A percentile compares a stretch with the other conserved stretches of the same genome.
phyloP scores from a whole-genome alignment of 2,888 invertebrate genomes.

The Pterobdella sp. region DNA sequence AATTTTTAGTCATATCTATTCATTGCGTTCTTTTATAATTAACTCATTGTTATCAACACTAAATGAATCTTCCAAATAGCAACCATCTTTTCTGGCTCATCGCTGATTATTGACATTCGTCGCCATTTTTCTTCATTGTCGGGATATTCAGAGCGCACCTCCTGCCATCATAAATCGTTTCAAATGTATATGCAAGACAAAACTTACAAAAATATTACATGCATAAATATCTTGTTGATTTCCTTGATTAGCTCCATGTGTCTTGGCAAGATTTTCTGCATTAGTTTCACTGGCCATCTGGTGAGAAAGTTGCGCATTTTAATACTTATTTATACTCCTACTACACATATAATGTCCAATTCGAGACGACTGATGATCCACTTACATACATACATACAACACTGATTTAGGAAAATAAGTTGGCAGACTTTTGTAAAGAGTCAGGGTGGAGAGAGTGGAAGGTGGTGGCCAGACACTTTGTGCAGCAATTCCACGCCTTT shows the following conservation, averaged over 20 bases:
- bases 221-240: slow-evolving; percentile 67
- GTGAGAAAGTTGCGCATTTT: too few relatives aligned
- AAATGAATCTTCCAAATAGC: slow-evolving; percentile 70
- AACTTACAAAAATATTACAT: slow-evolving; percentile 43
- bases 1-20: background rate
- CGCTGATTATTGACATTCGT: slow-evolving; percentile 85
- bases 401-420: too few relatives aligned
- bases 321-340: too few relatives aligned
- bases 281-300: slow-evolving; percentile 61
- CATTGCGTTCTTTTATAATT: background rate
- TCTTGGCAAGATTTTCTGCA: slow-evolving; percentile 80
- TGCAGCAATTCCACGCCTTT: slow-evolving; percentile 79
- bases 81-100: slow-evolving; percentile 86
- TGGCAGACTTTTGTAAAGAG: slow-evolving; percentile 77
- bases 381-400: too few relatives aligned
- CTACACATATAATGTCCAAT: too few relatives aligned
- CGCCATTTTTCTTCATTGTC: slow-evolving; percentile 61
- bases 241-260: slow-evolving; percentile 96
- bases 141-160: slow-evolving; percentile 66
- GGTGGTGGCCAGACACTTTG: slow-evolving; percentile 87
- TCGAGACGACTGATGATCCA: too few relatives aligned
- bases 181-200: background rate
- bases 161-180: too few relatives aligned
- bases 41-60: background rate
- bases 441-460: slow-evolving; percentile 98